Evolutionary conservation across 1,140 invertebrate genomes (phyloP), one percentile per base, ranked within the genome.

Genomic region (Orussus abietinus): DNA sequence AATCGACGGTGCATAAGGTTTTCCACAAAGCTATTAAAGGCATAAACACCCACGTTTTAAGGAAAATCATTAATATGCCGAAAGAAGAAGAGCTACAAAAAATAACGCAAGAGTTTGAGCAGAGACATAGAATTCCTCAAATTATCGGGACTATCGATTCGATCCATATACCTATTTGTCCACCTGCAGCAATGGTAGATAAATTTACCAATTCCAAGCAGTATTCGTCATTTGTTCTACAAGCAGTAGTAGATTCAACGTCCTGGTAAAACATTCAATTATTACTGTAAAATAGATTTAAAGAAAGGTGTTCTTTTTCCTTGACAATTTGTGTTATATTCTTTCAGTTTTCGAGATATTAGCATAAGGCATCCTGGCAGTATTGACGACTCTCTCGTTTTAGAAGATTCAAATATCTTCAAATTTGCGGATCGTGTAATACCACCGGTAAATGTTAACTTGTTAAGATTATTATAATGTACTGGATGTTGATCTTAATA

Each of bases 301-400:
- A n/a, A n/a, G n/a, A n/a, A n/a, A n/a, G n/a, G n/a, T n/a, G n/a
- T n/a, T n/a, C n/a, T n/a, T n/a, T n/a, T n/a, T n/a, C n/a, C n/a
- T n/a, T n/a, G n/a, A n/a, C n/a, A n/a, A n/a, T n/a, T n/a, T n/a
- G n/a, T n/a, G n/a, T 37, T 26, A 19, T 9, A 31, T 35, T 10
- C 19, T 31, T 45, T 38, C 31, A 62, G 53, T 41, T 62, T 62
- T 21, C 49, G 57, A 38, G 55, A 62, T 45, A 32, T 62, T 2
- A 62, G 57, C 43, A 51, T 62, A 30, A 30, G 52, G n/a, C 52
- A 60, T 43, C 47, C 55, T 31, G 60, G 55, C 13, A 52, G 42
- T 43, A 36, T 18, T 10, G 38, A 51, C 9, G 51, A 51, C 28
- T 21, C 38, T 26, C 13, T 12, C 7, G 19, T 63, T 39, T 43